Conservation (phyloP, 2,888 invertebrate species). For the Lingula anatina region DNA sequence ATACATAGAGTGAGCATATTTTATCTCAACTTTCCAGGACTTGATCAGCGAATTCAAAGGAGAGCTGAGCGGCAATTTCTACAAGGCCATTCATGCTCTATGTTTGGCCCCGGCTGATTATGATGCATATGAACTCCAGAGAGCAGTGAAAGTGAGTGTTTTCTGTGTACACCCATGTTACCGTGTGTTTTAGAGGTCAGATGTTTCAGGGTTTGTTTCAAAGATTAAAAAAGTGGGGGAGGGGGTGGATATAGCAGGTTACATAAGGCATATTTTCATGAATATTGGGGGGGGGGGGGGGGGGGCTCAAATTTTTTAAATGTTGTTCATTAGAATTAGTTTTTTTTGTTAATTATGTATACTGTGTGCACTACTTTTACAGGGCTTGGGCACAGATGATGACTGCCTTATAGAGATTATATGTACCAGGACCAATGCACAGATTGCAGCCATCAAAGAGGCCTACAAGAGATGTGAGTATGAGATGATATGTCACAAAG, state of each 20-base stretch:
- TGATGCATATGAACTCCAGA: slow-evolving; percentile 47
- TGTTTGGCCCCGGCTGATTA: slow-evolving; percentile 46
- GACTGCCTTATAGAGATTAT: slow-evolving; percentile 49
- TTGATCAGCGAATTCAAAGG: slow-evolving; percentile 43
- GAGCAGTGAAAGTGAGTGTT: slow-evolving; percentile 44
- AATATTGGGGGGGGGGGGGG: too few relatives aligned
- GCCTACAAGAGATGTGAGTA: slow-evolving; percentile 47
- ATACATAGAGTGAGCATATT: too few relatives aligned
- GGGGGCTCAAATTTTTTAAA: too few relatives aligned
- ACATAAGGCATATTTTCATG: too few relatives aligned
- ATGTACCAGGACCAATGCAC: slow-evolving; percentile 48
- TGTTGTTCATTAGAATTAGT: too few relatives aligned
- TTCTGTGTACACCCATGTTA: too few relatives aligned
- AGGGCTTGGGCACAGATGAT: slow-evolving; percentile 53
- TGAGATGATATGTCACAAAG: too few relatives aligned
- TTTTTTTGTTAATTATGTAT: too few relatives aligned
- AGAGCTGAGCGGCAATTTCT: slow-evolving; percentile 50
- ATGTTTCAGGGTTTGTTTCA: background rate
- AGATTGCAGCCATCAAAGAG: slow-evolving; percentile 42
- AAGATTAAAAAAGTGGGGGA: background rate
- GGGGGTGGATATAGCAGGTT: too few relatives aligned
- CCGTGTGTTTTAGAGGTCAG: background rate
- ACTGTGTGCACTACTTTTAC: too few relatives aligned
- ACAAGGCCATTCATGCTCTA: slow-evolving; percentile 35
- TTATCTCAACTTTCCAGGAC: too few relatives aligned